Evolutionary conservation across 2,888 invertebrate species (phyloP).

Genomic region (Microchrysa polita): DNA sequence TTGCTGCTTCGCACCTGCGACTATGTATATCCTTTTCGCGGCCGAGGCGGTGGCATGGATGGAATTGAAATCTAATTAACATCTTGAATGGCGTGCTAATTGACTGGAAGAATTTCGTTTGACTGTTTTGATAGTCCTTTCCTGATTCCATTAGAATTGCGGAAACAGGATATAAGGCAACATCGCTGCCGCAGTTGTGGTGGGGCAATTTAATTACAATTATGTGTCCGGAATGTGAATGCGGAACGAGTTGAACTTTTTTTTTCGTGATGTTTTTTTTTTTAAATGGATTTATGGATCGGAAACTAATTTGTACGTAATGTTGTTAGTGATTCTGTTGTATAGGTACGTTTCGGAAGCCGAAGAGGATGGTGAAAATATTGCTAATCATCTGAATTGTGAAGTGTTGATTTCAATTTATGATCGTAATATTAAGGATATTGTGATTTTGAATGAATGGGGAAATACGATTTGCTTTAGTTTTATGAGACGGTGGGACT

Average conservation of each 20-base stretch:
- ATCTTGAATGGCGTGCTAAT: slow-evolving; percentile 50
- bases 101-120: slow-evolving; percentile 50
- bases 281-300: slow-evolving; percentile 5
- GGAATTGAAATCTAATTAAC: slow-evolving; percentile 45
- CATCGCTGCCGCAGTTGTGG: slow-evolving; percentile 46
- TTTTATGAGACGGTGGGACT: too few species aligned
- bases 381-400: too few species aligned
- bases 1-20: neutral
- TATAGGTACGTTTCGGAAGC: too few species aligned
- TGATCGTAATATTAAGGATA: too few species aligned
- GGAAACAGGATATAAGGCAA: slow-evolving; percentile 40
- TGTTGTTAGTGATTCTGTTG: neutral
- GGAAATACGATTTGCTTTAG: too few species aligned
- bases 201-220: slow-evolving; percentile 37
- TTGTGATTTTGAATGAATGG: too few species aligned
- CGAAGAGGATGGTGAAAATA: too few species aligned
- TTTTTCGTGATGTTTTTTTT: slow-evolving; percentile 6
- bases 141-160: slow-evolving; percentile 33
- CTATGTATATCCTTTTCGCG: slow-evolving; percentile 35
- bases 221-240: slow-evolving; percentile 24
- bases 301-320: slow-evolving; percentile 16
- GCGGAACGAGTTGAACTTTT: neutral
- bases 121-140: slow-evolving; percentile 43
- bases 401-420: too few species aligned
- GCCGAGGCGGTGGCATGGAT: slow-evolving; percentile 16